Conservation (phyloP, 2,888 invertebrate species). For the Mallateleia sp. region DNA sequence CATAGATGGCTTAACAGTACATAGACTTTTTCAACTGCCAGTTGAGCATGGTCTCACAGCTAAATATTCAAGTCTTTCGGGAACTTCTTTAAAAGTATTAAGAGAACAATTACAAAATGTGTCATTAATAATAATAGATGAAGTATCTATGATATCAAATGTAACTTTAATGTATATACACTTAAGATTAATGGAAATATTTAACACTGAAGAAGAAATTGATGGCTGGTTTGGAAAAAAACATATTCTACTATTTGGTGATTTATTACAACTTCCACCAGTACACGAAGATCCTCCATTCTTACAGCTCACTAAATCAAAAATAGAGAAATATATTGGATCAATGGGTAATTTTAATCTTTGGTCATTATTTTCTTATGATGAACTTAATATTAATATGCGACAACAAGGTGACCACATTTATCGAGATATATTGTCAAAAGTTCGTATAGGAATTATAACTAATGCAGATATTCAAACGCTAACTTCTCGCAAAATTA, state of each 20-base stretch:
- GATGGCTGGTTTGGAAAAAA: constrained; percentile 85
- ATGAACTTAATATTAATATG: constrained; percentile 83
- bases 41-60: constrained; percentile 82
- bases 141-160: constrained; percentile 77
- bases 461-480: constrained; percentile 25
- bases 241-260: constrained; percentile 79
- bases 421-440: constrained; percentile 79
- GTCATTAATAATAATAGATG: constrained; percentile 83
- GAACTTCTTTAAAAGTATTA: constrained; percentile 77
- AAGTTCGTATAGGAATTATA: constrained; percentile 58
- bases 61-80: constrained; percentile 82
- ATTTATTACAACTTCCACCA: constrained; percentile 84
- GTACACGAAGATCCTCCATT: constrained; percentile 77
- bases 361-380: constrained; percentile 83
- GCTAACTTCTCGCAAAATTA: constrained; percentile 20
- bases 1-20: constrained; percentile 83
- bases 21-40: constrained; percentile 83
- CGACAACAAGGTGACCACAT: constrained; percentile 77
- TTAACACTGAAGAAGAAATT: constrained; percentile 80
- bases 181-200: constrained; percentile 82
- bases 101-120: constrained; percentile 82
- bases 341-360: constrained; percentile 79
- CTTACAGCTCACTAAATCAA: constrained; percentile 72
- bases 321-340: constrained; percentile 79
- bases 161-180: constrained; percentile 78